phyloP scores from a whole-genome alignment of 2,888 invertebrate genomes.

The Fragum fragum region DNA sequence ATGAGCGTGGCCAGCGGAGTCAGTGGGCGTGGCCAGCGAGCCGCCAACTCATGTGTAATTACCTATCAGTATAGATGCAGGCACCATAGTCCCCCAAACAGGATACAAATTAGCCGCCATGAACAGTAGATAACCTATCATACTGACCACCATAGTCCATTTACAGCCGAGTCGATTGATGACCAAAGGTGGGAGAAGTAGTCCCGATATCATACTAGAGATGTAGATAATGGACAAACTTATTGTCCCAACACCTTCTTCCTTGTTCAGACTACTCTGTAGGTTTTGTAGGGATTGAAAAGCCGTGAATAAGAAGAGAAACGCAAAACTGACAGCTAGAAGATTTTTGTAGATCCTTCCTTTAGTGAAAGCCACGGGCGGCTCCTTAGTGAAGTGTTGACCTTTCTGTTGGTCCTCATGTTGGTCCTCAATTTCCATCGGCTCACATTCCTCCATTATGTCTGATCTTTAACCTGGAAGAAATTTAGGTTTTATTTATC shows the following conservation, averaged over 20 bases:
- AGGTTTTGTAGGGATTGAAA: conserved; percentile 98
- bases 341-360: conserved; percentile 95
- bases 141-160: conserved; percentile 96
- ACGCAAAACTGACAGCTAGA: conserved; percentile 95
- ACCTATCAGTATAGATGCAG: conserved; percentile 95
- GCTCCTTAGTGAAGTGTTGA: background rate
- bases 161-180: conserved; percentile 93
- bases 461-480: conserved; percentile 88
- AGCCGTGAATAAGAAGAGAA: conserved; percentile 98
- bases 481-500: no score
- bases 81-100: conserved; percentile 91
- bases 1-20: no score
- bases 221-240: conserved; percentile 97
- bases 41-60: no score
- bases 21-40: no score
- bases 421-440: background rate
- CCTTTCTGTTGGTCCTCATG: background rate
- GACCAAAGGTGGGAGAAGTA: conserved; percentile 90
- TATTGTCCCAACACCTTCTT: conserved; percentile 95
- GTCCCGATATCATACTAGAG: conserved; percentile 96
- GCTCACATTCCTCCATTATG: background rate
- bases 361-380: conserved; percentile 50
- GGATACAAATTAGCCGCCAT: conserved; percentile 98
- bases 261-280: conserved; percentile 95
- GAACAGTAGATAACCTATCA: conserved; percentile 97